Conservation (phyloP, 2,113 vertebrate genomes). For the Cariama cristata region DNA sequence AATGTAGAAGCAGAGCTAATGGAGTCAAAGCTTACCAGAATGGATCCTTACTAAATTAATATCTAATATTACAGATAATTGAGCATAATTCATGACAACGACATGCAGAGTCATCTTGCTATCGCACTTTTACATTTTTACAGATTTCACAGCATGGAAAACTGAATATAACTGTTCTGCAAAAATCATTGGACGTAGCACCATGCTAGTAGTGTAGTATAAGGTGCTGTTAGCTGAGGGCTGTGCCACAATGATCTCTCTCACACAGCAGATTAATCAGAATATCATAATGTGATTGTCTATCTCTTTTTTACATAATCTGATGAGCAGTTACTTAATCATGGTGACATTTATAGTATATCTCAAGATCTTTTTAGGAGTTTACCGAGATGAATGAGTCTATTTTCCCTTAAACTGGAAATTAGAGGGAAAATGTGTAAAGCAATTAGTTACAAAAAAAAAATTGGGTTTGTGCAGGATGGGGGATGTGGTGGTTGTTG, state of each 20-base stretch:
- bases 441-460: neutral
- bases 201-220: neutral
- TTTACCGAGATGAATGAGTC: neutral
- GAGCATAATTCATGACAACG: neutral
- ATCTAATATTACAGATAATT: neutral
- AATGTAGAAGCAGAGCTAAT: neutral
- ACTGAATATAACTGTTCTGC: neutral
- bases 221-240: neutral
- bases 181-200: neutral
- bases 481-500: neutral
- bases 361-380: neutral
- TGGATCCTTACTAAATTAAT: neutral
- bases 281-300: neutral
- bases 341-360: neutral
- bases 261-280: neutral
- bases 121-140: neutral
- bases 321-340: neutral
- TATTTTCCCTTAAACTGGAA: neutral
- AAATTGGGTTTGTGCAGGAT: neutral
- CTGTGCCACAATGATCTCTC: neutral
- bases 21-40: neutral
- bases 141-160: neutral
- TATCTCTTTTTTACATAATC: neutral
- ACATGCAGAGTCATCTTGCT: neutral
- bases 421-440: neutral